Evolutionary conservation across 2,888 invertebrate species (phyloP).

Genomic region (Drosophila kanekoi): DNA sequence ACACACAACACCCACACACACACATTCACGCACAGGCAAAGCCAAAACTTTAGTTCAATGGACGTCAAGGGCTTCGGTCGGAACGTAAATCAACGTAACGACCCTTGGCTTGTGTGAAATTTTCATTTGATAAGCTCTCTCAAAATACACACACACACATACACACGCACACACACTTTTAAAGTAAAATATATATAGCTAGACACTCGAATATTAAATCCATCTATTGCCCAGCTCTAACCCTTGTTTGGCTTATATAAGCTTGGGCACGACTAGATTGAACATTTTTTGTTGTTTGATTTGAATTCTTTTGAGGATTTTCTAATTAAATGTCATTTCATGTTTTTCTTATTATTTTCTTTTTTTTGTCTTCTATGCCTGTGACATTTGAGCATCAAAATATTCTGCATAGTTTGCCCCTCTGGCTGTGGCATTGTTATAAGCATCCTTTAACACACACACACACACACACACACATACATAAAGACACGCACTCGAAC

Average conservation of each 20-base stretch:
- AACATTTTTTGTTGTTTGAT: constrained; percentile 33
- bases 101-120: constrained; percentile 39
- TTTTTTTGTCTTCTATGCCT: constrained; percentile 11
- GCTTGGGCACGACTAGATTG: constrained; percentile 17
- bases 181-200: not conserved
- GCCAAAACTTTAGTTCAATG: constrained; percentile 29
- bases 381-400: constrained; percentile 65
- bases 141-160: constrained; percentile 10
- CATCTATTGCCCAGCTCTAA: constrained; percentile 3
- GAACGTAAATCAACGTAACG: constrained; percentile 41
- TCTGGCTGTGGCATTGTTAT: constrained; percentile 55
- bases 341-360: constrained; percentile 23
- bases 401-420: constrained; percentile 54
- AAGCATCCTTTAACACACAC: constrained; percentile 50
- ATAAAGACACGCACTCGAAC: constrained; percentile 3
- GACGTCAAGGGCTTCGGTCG: constrained; percentile 5
- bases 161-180: not conserved
- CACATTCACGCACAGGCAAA: not conserved
- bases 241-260: not conserved
- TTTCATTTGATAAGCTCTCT: constrained; percentile 45
- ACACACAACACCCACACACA: not conserved
- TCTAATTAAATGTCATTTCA: constrained; percentile 79
- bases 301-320: constrained; percentile 48
- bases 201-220: not conserved
- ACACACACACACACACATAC: constrained; percentile 8